Base-by-base conservation (phyloP, 35 echinoderm and acorn worm genomes). In the Nesometra sesokonis region DNA sequence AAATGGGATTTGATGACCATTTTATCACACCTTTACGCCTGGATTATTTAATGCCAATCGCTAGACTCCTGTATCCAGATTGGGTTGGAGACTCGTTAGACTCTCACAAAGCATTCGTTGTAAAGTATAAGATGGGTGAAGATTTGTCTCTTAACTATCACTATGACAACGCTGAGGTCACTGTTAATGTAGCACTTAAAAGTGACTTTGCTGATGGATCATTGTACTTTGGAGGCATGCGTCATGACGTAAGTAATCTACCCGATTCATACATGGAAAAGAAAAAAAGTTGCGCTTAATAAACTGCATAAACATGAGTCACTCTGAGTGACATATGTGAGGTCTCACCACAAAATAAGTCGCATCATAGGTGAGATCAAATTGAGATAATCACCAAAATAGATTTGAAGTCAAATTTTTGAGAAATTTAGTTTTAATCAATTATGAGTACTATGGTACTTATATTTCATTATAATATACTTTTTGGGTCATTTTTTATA, bases 161-260 rank as follows among this genome's bases (percentile, higher is more conserved):
- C 83, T 98, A 92, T 90, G 95, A 98, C 85, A 98, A 98, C 34
- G 89, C 95, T 76, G 95, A 98, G 83, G 92, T 98, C 35, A 98
- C 95, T 0, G 38, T 98, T n/a, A 98, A 98, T 78, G 89, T 98
- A 30, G 88, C 86, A n/a, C 85, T 98, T 35, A 92, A 92, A 8
- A 98, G 86, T 43, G 92, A 98, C 77, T 98, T 98, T 76, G 87
- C 32, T 40, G 92, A 93, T 21, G 95, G 95, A 21, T 80, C 87
- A 0, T 85, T 98, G 7, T 98, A 92, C 81, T 98, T 98, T 92
- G 92, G 95, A 47, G 92, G 93, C 35, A 98, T 98, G 95, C 91
- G 92, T 87, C 80, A 85, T 80, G n/a, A n/a, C n/a, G 95, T 98
- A 87, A 31, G 86, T 77, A 46, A 13, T 77, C 47, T 11, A 32